Evolutionary conservation across 2,113 vertebrate species (phyloP).

Genomic region (Macrotus californicus): DNA sequence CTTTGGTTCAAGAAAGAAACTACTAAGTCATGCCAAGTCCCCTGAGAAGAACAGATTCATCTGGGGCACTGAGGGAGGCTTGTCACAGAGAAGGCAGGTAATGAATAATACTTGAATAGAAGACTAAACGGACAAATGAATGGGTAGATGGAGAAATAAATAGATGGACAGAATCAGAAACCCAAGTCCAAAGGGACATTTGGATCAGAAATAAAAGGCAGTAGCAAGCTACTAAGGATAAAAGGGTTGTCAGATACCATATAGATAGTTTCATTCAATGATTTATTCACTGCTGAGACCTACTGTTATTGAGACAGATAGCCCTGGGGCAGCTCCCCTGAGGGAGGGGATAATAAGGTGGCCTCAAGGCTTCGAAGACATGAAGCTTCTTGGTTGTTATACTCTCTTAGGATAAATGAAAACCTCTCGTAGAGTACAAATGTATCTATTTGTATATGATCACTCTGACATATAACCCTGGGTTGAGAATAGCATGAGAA

Average conservation of each 20-base stretch:
- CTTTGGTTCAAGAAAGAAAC: no score
- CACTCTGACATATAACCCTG: background rate
- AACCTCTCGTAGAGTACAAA: background rate
- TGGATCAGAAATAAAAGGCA: background rate
- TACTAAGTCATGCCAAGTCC: no score
- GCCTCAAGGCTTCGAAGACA: background rate
- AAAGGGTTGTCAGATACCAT: background rate
- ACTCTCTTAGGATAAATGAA: background rate
- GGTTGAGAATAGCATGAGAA: background rate
- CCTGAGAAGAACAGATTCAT: fast-evolving
- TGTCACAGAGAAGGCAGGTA: background rate
- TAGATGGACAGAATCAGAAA: background rate
- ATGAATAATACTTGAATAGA: background rate
- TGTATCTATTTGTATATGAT: background rate
- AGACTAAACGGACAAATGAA: background rate
- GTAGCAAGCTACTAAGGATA: background rate
- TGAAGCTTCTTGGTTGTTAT: background rate
- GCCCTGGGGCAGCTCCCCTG: no score
- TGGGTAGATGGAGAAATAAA: background rate
- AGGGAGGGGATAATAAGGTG: fast-evolving
- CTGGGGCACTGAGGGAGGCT: background rate
- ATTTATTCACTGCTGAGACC: background rate
- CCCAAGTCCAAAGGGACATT: background rate
- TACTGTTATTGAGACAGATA: background rate
- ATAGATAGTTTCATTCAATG: background rate